phyloP scores from a whole-genome alignment of 2,113 vertebrate genomes.

The Macrotis lagotis region DNA sequence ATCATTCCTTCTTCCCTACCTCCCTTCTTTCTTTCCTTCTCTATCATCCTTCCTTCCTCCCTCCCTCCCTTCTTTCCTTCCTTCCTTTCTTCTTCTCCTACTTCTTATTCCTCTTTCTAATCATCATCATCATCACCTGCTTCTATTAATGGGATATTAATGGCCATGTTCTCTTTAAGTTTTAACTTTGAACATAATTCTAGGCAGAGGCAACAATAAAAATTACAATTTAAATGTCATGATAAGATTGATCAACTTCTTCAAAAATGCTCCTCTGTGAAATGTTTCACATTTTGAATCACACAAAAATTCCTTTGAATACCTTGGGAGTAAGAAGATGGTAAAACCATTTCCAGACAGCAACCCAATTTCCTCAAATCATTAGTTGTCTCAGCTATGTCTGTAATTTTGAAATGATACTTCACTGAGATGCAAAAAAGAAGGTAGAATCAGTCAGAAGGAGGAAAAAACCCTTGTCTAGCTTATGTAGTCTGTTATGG shows the following conservation, averaged over 20 bases:
- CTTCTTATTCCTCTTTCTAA: background rate
- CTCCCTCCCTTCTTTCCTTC: too few species aligned
- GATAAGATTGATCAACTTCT: background rate
- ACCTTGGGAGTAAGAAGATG: background rate
- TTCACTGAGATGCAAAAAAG: background rate
- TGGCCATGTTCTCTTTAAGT: background rate
- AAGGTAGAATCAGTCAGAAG: background rate
- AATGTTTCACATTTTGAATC: background rate
- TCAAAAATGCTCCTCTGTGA: background rate
- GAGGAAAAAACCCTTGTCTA: background rate
- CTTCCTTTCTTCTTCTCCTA: too few species aligned
- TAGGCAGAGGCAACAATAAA: background rate
- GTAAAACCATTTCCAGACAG: background rate
- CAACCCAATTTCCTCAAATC: background rate
- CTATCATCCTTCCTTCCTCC: too few species aligned
- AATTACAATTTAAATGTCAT: background rate
- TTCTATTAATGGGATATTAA: background rate
- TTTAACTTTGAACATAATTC: background rate
- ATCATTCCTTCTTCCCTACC: too few species aligned
- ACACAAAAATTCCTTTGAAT: background rate
- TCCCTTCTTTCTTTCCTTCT: too few species aligned
- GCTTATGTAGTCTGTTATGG: background rate
- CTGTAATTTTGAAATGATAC: background rate
- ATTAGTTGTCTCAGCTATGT: background rate
- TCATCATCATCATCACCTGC: background rate